Evolutionary conservation across 2,797 vertebrate species (phyloP).

Genomic region (Megaceryle alcyon): DNA sequence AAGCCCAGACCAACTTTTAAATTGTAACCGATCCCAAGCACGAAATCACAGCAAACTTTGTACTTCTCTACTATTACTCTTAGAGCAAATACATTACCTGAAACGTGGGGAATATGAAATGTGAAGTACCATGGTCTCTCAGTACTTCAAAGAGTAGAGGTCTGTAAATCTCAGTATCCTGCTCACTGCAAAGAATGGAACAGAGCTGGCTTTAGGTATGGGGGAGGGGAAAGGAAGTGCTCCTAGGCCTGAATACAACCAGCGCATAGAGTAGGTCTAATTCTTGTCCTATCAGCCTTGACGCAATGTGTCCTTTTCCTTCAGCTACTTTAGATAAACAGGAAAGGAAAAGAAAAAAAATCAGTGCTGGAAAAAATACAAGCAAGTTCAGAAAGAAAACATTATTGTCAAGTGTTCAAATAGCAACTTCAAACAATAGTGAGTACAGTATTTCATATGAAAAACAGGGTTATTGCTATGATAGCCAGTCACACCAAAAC

Average conservation of each 20-base stretch:
- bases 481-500: not conserved
- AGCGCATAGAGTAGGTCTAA: constrained; percentile 41
- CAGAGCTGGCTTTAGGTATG: not conserved
- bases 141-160: constrained; percentile 41
- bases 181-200: constrained; percentile 15
- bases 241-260: constrained; percentile 22
- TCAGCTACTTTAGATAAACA: constrained; percentile 75
- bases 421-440: constrained; percentile 65
- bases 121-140: not conserved
- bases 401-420: constrained; percentile 69
- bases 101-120: not conserved
- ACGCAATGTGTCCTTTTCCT: constrained; percentile 58
- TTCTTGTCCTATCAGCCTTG: constrained; percentile 68
- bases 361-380: constrained; percentile 61
- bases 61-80: not conserved
- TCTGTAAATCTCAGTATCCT: constrained; percentile 44
- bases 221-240: constrained; percentile 48
- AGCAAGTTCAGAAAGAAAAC: constrained; percentile 66
- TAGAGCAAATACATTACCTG: not conserved
- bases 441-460: constrained; percentile 21
- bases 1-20: not conserved
- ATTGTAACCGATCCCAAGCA: not conserved
- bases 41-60: not conserved
- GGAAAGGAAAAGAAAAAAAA: constrained; percentile 67
- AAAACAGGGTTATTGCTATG: constrained; percentile 12